phyloP scores from a whole-genome alignment of 2,888 invertebrate genomes.

The Pammene aurita region DNA sequence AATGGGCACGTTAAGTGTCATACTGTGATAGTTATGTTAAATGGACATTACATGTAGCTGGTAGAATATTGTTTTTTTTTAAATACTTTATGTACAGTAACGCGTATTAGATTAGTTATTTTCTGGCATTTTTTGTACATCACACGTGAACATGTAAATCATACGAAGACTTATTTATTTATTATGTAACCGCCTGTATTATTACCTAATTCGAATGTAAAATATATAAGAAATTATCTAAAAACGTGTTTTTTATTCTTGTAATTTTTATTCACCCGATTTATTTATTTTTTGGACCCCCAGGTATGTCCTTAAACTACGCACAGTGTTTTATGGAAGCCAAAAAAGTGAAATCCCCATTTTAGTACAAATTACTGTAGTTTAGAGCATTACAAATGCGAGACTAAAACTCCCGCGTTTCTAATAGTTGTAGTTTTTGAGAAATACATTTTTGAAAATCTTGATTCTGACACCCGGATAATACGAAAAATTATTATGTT shows the following conservation, averaged over 20 bases:
- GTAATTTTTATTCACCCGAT: too few species aligned
- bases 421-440: too few species aligned
- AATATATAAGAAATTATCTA: constrained; percentile 79
- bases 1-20: constrained; percentile 32
- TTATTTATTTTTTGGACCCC: too few species aligned
- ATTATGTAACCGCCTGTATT: constrained; percentile 81
- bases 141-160: constrained; percentile 61
- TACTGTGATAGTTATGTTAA: constrained; percentile 40
- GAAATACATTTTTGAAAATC: too few species aligned
- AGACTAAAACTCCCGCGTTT: too few species aligned
- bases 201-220: constrained; percentile 77
- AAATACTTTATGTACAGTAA: constrained; percentile 44
- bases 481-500: too few species aligned
- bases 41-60: constrained; percentile 29
- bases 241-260: constrained; percentile 45
- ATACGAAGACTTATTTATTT: constrained; percentile 74
- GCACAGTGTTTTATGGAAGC: too few species aligned
- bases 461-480: too few species aligned
- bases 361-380: too few species aligned
- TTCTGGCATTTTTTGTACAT: constrained; percentile 50
- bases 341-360: too few species aligned
- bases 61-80: constrained; percentile 34
- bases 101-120: constrained; percentile 47
- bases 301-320: too few species aligned
- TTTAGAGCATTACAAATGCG: too few species aligned